phyloP scores from a whole-genome alignment of 1,140 invertebrate species.

The Heterodera carotae region DNA sequence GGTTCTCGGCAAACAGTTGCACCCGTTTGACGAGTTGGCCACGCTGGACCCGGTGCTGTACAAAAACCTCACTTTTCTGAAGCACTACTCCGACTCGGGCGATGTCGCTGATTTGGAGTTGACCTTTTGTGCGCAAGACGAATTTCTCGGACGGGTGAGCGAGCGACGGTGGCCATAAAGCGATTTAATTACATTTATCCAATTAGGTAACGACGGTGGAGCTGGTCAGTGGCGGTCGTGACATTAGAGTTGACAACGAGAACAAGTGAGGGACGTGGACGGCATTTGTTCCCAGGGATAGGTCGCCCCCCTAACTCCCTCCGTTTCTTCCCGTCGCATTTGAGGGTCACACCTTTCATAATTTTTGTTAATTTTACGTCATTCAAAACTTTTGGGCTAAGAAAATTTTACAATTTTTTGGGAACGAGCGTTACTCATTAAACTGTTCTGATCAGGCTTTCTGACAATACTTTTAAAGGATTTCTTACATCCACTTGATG shows the following conservation, averaged over 20 bases:
- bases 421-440: too few species aligned
- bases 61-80: slow-evolving; percentile 91
- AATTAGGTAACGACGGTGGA: slow-evolving; percentile 67
- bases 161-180: neutral
- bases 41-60: slow-evolving; percentile 94
- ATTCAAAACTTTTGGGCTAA: too few species aligned
- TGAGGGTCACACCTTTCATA: too few species aligned
- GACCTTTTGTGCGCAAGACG: slow-evolving; percentile 94
- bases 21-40: slow-evolving; percentile 77
- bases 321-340: too few species aligned
- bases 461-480: too few species aligned
- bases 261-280: slow-evolving; percentile 82
- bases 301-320: too few species aligned
- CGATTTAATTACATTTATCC: neutral
- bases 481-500: slow-evolving; percentile 96
- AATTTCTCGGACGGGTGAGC: slow-evolving; percentile 85
- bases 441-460: too few species aligned
- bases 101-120: slow-evolving; percentile 89
- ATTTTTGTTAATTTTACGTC: too few species aligned
- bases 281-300: too few species aligned
- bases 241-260: slow-evolving; percentile 88
- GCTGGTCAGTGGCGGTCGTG: slow-evolving; percentile 86
- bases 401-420: too few species aligned
- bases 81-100: slow-evolving; percentile 72
- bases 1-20: slow-evolving; percentile 74